Conservation (phyloP, 2,113 vertebrate species). For the Colaptes auratus region DNA sequence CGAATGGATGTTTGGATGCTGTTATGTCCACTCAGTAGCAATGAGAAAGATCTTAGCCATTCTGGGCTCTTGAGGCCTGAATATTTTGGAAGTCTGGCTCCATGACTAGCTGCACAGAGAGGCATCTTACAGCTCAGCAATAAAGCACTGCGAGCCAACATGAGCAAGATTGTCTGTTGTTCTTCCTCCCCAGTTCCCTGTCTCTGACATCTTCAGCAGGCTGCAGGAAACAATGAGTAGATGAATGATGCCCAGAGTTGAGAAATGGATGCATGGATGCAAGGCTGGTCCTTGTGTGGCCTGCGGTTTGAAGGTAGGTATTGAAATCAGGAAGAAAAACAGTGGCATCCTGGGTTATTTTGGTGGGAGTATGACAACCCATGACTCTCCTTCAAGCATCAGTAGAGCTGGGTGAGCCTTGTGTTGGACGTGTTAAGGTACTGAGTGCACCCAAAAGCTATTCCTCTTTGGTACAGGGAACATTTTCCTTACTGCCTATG, state of each 20-base stretch:
- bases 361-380: not conserved
- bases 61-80: not conserved
- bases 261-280: not conserved
- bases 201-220: not conserved
- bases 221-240: not conserved
- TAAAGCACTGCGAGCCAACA: not conserved
- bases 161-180: not conserved
- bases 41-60: not conserved
- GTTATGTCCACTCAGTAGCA: not conserved
- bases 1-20: not conserved
- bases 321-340: not conserved
- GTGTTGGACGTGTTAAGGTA: not conserved
- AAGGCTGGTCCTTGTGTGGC: not conserved
- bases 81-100: not conserved
- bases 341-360: not conserved
- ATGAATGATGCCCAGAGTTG: not conserved
- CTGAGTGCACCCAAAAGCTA: not conserved
- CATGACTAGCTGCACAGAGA: not conserved
- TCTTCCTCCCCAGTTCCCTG: not conserved
- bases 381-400: not conserved
- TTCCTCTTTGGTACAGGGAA: not conserved
- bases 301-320: not conserved
- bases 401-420: not conserved
- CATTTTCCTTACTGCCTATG: not conserved
- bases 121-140: not conserved